A percentile compares a stretch with the other conserved stretches of the same genome.
Evolutionary conservation across 2,113 vertebrate genomes (phyloP).

Genomic region (Raphicerus campestris): DNA sequence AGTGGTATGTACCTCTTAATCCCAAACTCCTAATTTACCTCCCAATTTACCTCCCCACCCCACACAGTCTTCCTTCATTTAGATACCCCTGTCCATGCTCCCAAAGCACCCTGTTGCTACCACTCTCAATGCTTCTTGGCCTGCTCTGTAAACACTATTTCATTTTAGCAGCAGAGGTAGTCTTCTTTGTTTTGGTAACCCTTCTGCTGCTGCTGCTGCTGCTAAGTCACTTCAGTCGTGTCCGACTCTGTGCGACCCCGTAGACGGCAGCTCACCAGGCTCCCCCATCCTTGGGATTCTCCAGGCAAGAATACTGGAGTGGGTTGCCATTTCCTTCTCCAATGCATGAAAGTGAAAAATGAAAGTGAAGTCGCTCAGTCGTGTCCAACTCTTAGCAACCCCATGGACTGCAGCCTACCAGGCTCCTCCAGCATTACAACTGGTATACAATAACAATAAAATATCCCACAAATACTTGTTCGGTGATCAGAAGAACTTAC

Average conservation of each 20-base stretch:
- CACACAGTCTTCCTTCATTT: not conserved
- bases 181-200: not conserved
- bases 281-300: too few species aligned
- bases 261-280: too few species aligned
- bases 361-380: too few species aligned
- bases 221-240: too few species aligned
- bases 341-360: too few species aligned
- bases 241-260: too few species aligned
- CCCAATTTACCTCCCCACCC: not conserved
- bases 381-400: too few species aligned
- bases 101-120: not conserved
- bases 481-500: not conserved
- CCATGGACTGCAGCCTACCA: too few species aligned
- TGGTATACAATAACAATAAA: not conserved
- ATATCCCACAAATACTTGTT: not conserved
- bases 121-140: not conserved
- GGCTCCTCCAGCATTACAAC: not conserved
- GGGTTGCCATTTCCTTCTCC: too few species aligned
- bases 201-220: too few species aligned
- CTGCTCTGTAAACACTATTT: not conserved
- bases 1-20: not conserved
- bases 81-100: not conserved
- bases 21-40: not conserved
- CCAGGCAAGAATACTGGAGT: too few species aligned
- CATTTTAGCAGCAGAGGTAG: not conserved